A percentile compares a stretch with the other conserved stretches of the same genome.
Conservation (phyloP, 2,113 vertebrate species). For the Rhea americana region DNA sequence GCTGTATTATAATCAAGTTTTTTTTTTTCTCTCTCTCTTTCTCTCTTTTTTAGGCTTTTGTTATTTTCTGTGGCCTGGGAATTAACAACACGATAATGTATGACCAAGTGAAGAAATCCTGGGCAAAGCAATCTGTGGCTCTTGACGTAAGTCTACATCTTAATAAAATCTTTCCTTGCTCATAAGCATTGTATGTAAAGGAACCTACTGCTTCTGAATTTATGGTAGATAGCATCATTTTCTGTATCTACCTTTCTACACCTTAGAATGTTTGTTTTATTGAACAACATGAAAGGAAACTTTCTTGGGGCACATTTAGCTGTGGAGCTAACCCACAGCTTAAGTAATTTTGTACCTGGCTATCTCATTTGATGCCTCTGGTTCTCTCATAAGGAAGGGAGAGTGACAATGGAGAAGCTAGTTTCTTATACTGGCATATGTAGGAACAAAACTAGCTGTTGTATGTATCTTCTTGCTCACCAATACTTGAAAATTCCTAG, state of each 20-base stretch:
- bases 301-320: background rate
- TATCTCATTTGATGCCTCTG: background rate
- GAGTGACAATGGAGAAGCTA: background rate
- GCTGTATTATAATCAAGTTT: slow-evolving; percentile 8
- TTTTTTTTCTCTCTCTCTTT: slow-evolving; percentile 32
- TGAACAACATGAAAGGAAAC: background rate
- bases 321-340: background rate
- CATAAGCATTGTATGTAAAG: background rate
- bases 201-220: background rate
- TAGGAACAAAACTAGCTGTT: background rate
- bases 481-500: background rate
- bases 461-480: background rate
- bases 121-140: slow-evolving; percentile 98
- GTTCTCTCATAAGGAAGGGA: background rate
- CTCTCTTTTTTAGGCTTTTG: slow-evolving; percentile 87
- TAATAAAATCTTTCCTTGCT: background rate
- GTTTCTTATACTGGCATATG: background rate
- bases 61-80: slow-evolving; percentile 98
- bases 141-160: slow-evolving; percentile 87
- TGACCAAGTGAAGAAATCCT: slow-evolving; percentile 98
- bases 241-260: background rate
- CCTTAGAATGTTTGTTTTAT: background rate
- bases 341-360: background rate
- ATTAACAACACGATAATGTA: slow-evolving; percentile 99
- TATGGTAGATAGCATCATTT: background rate